Conservation (phyloP, 2,113 vertebrate genomes). For the Dolichallabes microphthalmus region DNA sequence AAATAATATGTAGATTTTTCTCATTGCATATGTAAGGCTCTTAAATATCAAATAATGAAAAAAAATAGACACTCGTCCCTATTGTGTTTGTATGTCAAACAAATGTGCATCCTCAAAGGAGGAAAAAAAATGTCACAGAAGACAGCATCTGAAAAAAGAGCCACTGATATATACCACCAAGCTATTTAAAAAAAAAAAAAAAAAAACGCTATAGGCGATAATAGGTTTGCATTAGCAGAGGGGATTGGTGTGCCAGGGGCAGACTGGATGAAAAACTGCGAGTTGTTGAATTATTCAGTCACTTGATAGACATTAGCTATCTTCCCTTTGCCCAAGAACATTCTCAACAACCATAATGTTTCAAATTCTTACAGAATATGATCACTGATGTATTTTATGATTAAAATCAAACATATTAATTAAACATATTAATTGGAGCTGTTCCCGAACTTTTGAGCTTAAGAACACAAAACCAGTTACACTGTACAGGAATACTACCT, state of each 20-base stretch:
- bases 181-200: not conserved
- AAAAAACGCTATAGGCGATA: not conserved
- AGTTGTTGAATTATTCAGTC: slow-evolving; percentile 53
- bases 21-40: not conserved
- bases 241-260: slow-evolving; percentile 3
- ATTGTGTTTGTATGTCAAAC: not conserved
- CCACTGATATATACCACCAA: not conserved
- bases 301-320: slow-evolving; percentile 46
- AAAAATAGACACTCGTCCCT: not conserved
- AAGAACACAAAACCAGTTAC: not conserved
- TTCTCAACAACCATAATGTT: slow-evolving; percentile 29
- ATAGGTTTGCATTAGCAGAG: slow-evolving; percentile 14
- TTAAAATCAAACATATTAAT: not conserved
- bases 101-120: not conserved
- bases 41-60: not conserved
- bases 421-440: not conserved
- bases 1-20: not conserved
- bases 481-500: not conserved
- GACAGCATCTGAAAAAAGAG: not conserved
- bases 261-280: slow-evolving; percentile 39
- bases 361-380: not conserved
- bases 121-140: slow-evolving; percentile 14
- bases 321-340: slow-evolving; percentile 37
- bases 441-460: not conserved
- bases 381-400: not conserved